Evolutionary conservation across 2,113 vertebrate genomes (phyloP), one percentile per base, ranked within the genome.

Genomic region (Corvus moneduloides): DNA sequence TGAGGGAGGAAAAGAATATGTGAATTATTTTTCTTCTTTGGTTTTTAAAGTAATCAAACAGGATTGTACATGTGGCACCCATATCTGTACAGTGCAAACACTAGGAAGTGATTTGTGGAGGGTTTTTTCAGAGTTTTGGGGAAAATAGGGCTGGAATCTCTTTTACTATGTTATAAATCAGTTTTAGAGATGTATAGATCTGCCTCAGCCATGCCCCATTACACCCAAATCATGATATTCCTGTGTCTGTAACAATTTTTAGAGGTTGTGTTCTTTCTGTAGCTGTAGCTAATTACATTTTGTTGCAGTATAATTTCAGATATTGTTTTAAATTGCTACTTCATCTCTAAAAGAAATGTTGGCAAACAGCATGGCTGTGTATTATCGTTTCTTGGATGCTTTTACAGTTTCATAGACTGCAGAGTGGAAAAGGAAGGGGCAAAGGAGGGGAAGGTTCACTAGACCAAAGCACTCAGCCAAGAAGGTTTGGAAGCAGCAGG

Each of bases 1-100:
- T 72, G 3, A 68, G 10, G 5, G 14, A 35, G 5, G 35, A 64
- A 43, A 56, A 79, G 3, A 63, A 39, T 39, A 48, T 7, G 32
- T 17, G 0, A 35, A 9, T 30, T 59, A 4, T 23, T 68, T 48
- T 83, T 51, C 27, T 73, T 48, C 3, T 9, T 55, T 67, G 12
- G 2, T 80, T 89, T 87, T 66, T 62, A 24, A 62, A 64, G 4
- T 35, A 30, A 9, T 39, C 59, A 58, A n/a, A 48, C 33, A 61
- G 32, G 16, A 24, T 13, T 52, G 8, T 44, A 18, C 11, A 24
- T 49, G 11, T 19, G 18, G 6, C 44, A 51, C 16, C 18, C 10
- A 7, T 43, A 51, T 14, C 37, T 55, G 5, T 26, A 51, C 20
- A 69, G 28, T 16, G 2, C 0, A 0, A 49, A 49, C 14, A 22